Conservation (phyloP, 2,797 vertebrate genomes). For the Agapornis canus region DNA sequence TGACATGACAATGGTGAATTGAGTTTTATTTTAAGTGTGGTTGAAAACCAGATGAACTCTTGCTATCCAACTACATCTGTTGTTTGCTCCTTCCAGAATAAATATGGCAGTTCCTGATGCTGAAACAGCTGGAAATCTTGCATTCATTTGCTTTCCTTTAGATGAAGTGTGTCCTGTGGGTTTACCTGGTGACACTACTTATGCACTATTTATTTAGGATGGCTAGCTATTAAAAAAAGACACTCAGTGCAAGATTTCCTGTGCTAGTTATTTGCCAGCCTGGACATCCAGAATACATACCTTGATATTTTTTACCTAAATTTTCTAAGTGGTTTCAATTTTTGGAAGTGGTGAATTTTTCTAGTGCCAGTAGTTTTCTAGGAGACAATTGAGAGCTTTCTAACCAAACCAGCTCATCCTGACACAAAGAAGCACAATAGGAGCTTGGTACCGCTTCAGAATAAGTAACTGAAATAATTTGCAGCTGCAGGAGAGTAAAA, state of each 20-base stretch:
- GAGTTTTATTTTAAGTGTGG: slow-evolving; percentile 36
- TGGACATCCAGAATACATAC: neutral
- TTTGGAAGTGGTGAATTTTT: neutral
- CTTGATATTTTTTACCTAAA: neutral
- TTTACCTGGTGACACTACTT: slow-evolving; percentile 32
- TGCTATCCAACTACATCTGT: slow-evolving; percentile 54
- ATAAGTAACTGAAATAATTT: neutral
- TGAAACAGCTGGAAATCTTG: slow-evolving; percentile 68
- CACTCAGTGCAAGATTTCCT: neutral
- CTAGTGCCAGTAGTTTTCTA: neutral
- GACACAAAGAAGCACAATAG: neutral
- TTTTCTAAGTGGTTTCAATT: neutral
- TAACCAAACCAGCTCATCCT: neutral
- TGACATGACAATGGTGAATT: slow-evolving; percentile 40
- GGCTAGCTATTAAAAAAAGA: neutral
- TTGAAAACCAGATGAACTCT: slow-evolving; percentile 60
- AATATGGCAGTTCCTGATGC: slow-evolving; percentile 65
- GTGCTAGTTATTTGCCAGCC: neutral
- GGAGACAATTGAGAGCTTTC: neutral
- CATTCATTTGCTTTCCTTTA: slow-evolving; percentile 27
- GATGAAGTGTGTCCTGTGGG: slow-evolving; percentile 11
- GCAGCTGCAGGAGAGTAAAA: neutral
- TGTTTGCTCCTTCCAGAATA: slow-evolving; percentile 68
- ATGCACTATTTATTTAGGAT: neutral
- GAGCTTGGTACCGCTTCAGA: neutral